phyloP scores from a whole-genome alignment of 1,140 invertebrate species.

The Drosophila ironensis region DNA sequence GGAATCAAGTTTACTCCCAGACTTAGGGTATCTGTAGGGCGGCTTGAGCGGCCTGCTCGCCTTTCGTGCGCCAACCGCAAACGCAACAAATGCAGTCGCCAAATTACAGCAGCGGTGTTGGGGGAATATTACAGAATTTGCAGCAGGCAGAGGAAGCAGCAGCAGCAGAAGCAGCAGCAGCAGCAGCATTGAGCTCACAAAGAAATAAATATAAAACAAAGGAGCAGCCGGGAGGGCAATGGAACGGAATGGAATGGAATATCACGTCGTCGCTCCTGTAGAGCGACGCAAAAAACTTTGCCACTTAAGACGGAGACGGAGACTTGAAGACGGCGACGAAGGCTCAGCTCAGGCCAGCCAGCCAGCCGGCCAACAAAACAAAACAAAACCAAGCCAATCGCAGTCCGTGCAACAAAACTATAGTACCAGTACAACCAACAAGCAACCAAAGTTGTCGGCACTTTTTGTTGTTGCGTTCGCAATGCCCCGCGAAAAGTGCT shows the following conservation, averaged over 20 bases:
- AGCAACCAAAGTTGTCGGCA: constrained; percentile 41
- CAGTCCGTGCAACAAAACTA: not conserved
- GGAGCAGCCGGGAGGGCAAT: constrained; percentile 3
- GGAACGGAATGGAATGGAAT: constrained; percentile 2
- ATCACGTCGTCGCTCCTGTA: constrained; percentile 26
- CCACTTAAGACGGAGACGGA: constrained; percentile 58
- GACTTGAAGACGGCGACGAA: constrained; percentile 40
- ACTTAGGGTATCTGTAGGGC: constrained; percentile 3
- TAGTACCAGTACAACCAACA: not conserved
- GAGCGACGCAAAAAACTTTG: constrained; percentile 47
- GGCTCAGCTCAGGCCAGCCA: constrained; percentile 36
- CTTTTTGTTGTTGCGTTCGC: constrained; percentile 47
- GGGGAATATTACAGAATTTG: constrained; percentile 62
- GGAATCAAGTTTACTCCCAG: not conserved
- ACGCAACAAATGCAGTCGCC: constrained; percentile 68
- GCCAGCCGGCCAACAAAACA: constrained; percentile 6
- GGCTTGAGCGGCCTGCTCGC: not conserved
- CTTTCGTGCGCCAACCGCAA: constrained; percentile 45
- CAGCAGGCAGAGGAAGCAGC: too few relatives aligned
- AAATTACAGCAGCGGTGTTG: constrained; percentile 51
- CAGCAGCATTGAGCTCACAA: not conserved
- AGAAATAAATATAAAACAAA: constrained; percentile 38
- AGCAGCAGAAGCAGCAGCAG: too few relatives aligned
- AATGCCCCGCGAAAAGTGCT: constrained; percentile 51
- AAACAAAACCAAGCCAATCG: constrained; percentile 2